These are phyloP conservation scores for Anoplopoma fimbria DNA, from an alignment of 2,113 vertebrate species.

Conservation along the genomic window DNA sequence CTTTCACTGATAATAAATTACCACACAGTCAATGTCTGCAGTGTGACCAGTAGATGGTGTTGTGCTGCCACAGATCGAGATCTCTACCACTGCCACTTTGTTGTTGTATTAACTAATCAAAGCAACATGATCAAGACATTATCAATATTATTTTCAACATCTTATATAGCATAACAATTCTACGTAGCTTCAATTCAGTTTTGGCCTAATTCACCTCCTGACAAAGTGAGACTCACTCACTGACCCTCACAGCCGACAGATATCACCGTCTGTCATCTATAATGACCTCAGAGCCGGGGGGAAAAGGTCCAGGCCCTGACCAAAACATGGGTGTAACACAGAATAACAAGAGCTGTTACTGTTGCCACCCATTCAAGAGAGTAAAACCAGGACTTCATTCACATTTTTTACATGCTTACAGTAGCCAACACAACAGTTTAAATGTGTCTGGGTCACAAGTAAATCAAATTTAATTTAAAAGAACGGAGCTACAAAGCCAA, in stretches of 20 bases:
- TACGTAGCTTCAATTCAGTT: too few species aligned
- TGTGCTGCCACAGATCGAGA: neutral
- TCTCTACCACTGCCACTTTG: neutral
- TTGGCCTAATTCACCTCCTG: neutral
- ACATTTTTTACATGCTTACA: neutral
- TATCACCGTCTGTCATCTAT: neutral
- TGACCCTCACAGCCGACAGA: neutral
- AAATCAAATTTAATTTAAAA: neutral
- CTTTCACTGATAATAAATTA: neutral
- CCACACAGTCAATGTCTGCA: neutral
- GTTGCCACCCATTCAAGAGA: neutral
- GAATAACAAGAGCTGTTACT: constrained; percentile 10
- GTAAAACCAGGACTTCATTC: neutral
- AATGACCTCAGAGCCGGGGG: constrained; percentile 2
- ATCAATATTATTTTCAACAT: neutral
- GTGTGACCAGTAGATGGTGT: constrained; percentile 52
- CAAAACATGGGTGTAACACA: constrained; percentile 24
- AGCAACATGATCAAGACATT: neutral
- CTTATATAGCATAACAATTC: neutral
- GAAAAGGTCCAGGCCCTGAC: neutral
- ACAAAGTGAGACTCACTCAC: neutral
- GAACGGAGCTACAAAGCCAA: neutral
- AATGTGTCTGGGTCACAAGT: neutral
- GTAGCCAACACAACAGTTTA: neutral
- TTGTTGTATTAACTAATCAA: neutral